A percentile compares a stretch with the other conserved stretches of the same genome.
Evolutionary conservation across 2,797 vertebrate species (phyloP).

Genomic region (Diceros bicornis): DNA sequence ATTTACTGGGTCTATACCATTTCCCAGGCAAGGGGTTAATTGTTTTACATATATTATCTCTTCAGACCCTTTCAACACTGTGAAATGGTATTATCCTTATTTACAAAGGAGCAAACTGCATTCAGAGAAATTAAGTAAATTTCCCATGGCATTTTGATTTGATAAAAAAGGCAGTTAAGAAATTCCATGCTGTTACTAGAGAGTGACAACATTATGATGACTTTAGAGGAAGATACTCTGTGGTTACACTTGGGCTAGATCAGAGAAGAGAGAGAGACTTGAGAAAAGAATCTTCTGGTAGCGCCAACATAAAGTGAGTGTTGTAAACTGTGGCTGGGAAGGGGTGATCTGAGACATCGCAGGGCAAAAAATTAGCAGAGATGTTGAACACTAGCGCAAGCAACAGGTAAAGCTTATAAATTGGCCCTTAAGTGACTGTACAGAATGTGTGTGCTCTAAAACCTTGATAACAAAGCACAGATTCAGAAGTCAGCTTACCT

Average conservation of each 20-base stretch:
- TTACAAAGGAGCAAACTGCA: not conserved
- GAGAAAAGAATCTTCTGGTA: not conserved
- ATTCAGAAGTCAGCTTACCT: not conserved
- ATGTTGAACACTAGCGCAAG: not conserved
- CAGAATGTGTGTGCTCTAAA: not conserved
- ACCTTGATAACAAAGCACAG: not conserved
- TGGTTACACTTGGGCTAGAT: not conserved
- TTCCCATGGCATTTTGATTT: not conserved
- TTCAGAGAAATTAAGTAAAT: conserved; percentile 2
- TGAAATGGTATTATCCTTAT: not conserved
- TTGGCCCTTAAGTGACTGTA: not conserved
- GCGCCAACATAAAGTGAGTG: not conserved
- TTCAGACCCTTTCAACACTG: not conserved
- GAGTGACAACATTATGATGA: not conserved
- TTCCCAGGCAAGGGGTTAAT: not conserved
- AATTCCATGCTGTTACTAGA: not conserved
- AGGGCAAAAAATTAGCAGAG: not conserved
- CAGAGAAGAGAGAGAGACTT: not conserved
- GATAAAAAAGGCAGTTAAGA: not conserved
- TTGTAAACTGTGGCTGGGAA: not conserved
- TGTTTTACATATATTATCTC: not conserved
- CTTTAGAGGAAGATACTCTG: not conserved
- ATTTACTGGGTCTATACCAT: not conserved
- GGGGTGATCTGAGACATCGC: not conserved
- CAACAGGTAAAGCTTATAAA: not conserved